Conservation (phyloP, 2,888 invertebrate species). For the Saturnia japonica region DNA sequence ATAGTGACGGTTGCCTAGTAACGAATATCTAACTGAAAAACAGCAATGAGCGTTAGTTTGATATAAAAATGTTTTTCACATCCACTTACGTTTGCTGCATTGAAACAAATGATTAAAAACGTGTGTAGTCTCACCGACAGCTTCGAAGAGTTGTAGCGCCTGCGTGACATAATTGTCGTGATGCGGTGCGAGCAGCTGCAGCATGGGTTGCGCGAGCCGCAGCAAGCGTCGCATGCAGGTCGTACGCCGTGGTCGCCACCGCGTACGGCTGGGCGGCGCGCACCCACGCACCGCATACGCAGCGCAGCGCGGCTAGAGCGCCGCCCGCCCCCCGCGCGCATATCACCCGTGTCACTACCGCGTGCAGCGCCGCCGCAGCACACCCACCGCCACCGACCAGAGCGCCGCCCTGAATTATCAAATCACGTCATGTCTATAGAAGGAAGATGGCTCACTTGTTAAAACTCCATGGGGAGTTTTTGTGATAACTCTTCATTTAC, state of each 20-base stretch:
- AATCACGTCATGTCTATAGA: constrained; percentile 2
- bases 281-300: constrained; percentile 84
- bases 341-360: constrained; percentile 65
- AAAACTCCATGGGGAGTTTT: too few species aligned
- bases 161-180: constrained; percentile 81
- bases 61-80: too few species aligned
- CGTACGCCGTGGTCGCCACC: constrained; percentile 40
- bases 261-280: constrained; percentile 82
- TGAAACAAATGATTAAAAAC: too few species aligned
- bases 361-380: constrained; percentile 61
- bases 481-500: too few species aligned
- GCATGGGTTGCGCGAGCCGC: constrained; percentile 86
- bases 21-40: too few species aligned
- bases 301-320: constrained; percentile 54
- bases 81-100: too few species aligned
- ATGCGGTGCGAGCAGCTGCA: constrained; percentile 85
- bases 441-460: background rate
- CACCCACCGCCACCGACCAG: constrained; percentile 67
- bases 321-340: constrained; percentile 58
- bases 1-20: too few species aligned
- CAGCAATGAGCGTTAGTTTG: too few species aligned
- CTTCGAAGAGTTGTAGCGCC: constrained; percentile 88
- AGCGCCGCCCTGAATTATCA: constrained; percentile 54
- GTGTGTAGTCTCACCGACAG: constrained; percentile 57
- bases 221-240: constrained; percentile 69